Conservation (phyloP, 2,113 vertebrate species). For the Sorex fumeus region DNA sequence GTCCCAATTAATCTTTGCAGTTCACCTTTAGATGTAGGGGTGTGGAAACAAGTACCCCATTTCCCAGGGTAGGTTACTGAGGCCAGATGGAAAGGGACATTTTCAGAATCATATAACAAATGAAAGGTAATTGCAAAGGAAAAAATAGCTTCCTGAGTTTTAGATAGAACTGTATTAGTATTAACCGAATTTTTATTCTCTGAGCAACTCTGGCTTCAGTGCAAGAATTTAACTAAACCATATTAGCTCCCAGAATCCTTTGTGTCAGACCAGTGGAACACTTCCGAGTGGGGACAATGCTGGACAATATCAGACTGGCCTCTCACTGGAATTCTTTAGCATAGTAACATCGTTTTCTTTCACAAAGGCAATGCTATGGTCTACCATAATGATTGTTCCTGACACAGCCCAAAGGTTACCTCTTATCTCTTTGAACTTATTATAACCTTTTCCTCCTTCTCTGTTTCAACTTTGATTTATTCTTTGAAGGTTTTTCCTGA, state of each 20-base stretch:
- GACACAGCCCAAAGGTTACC: not conserved
- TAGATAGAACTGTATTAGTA: not conserved
- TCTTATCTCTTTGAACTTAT: not conserved
- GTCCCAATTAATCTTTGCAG: slow-evolving; percentile 31
- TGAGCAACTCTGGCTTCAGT: slow-evolving; percentile 53
- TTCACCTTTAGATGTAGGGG: slow-evolving; percentile 14
- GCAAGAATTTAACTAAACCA: slow-evolving; percentile 71
- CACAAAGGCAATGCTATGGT: slow-evolving; percentile 16
- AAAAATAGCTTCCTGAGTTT: slow-evolving; percentile 47
- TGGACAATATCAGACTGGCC: slow-evolving; percentile 10
- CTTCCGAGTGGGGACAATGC: slow-evolving; percentile 18
- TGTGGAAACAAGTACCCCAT: slow-evolving; percentile 25
- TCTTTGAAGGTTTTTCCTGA: slow-evolving; percentile 16
- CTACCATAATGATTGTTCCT: not conserved
- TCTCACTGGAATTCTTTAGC: slow-evolving; percentile 16
- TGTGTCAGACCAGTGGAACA: not conserved
- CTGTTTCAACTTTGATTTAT: slow-evolving; percentile 16
- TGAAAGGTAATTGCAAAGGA: not conserved
- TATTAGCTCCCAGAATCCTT: not conserved
- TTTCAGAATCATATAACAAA: slow-evolving; percentile 36
- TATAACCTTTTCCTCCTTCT: not conserved
- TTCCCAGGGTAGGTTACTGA: slow-evolving; percentile 53
- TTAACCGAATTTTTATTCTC: slow-evolving; percentile 44
- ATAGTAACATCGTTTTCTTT: slow-evolving; percentile 38
- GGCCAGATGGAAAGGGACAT: not conserved